Evolutionary conservation across 1,140 invertebrate species (phyloP).

Genomic region (Calosoma granatense): DNA sequence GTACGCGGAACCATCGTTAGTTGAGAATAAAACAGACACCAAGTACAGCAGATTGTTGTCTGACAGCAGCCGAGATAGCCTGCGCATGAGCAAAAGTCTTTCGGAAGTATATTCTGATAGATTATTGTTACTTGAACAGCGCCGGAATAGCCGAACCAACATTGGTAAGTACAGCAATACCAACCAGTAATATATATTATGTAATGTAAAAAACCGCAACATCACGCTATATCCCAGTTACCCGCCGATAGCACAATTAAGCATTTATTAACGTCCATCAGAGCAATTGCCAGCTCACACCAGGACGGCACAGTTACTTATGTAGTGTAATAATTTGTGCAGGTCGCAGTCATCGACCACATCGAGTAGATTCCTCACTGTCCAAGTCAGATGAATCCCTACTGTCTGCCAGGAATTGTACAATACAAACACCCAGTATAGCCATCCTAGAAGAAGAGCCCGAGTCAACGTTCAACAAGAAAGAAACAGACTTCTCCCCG

Average conservation of each 20-base stretch:
- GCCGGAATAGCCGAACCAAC: too few relatives aligned
- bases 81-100: not conserved
- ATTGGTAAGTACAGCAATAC: too few relatives aligned
- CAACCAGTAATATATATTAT: too few relatives aligned
- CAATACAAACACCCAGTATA: conserved; percentile 6
- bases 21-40: too few relatives aligned
- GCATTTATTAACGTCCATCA: too few relatives aligned
- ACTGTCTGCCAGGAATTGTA: not conserved
- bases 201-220: too few relatives aligned
- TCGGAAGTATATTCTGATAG: not conserved
- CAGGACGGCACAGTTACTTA: not conserved
- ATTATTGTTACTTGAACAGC: not conserved
- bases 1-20: too few relatives aligned
- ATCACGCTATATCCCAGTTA: too few relatives aligned
- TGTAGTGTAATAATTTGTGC: not conserved
- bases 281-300: not conserved
- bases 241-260: too few relatives aligned
- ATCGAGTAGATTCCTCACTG: not conserved
- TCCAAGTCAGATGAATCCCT: not conserved
- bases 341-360: not conserved
- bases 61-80: not conserved
- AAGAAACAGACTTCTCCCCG: conserved; percentile 4
- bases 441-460: conserved; percentile 11
- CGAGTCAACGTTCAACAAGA: not conserved
- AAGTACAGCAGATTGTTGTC: too few relatives aligned